phyloP scores from a whole-genome alignment of 2,797 vertebrate species.

The Sylvilagus floridanus region DNA sequence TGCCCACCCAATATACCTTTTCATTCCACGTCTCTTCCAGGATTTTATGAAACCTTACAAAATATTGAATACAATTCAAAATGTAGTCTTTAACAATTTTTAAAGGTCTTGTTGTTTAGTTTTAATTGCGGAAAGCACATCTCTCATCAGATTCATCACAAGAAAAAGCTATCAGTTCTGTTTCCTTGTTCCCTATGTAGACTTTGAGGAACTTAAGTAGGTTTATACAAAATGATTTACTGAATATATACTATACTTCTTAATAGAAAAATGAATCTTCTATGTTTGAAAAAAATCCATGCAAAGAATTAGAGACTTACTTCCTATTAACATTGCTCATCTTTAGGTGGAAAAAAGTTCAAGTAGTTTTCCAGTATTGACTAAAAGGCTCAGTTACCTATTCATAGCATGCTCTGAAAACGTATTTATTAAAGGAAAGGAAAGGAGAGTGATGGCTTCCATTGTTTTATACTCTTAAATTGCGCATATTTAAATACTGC shows the following conservation, averaged over 20 bases:
- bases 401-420: background rate
- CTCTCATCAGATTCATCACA: conserved; percentile 1
- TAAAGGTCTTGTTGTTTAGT: background rate
- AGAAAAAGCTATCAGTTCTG: background rate
- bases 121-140: conserved; percentile 5
- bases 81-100: background rate
- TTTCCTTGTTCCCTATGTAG: background rate
- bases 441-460: background rate
- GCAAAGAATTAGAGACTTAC: background rate
- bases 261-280: conserved; percentile 5
- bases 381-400: background rate
- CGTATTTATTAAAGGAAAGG: background rate
- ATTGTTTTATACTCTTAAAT: conserved; percentile 40
- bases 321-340: background rate
- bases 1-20: background rate
- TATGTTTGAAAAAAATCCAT: background rate
- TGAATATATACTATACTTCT: background rate
- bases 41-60: background rate
- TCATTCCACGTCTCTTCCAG: background rate
- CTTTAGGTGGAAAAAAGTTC: background rate
- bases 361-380: background rate
- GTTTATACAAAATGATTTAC: background rate
- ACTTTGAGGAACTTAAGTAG: background rate
- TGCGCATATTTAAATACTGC: background rate
- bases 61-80: background rate